Base-by-base conservation (phyloP, 2,888 invertebrate genomes). In the Macropis europaea region DNA sequence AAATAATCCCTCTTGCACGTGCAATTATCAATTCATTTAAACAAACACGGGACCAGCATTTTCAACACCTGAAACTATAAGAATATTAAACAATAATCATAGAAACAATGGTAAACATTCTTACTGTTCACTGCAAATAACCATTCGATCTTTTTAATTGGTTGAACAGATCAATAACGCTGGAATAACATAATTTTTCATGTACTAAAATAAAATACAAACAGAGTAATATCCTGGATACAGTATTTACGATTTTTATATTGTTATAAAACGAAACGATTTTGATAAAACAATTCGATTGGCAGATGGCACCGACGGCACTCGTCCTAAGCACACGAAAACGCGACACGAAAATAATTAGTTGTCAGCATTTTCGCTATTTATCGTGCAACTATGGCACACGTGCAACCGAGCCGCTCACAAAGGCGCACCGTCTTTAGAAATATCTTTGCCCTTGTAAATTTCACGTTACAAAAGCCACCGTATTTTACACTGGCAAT, bases 401-500 rank as follows among this genome's bases (percentile, higher is more conserved):
- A n/a, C 22, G 43, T 40, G 28, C 22, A 17, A 2, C 11, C 32
- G 3, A 32, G 7, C 24, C 9, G 19, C 2, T 17, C 36, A 54
- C 59, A 70, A 70, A 54, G 53, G 69, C 36, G 17, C n/a, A 22
- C n/a, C 52, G 36, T 57, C 64, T 71, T 71, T 59, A 54, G 72
- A 73, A 71, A 63, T 64, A 54, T 48, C 63, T 63, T n/a, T 48
- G 63, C 54, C 59, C 64, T 47, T 59, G 71, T 64, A 71, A 63
- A 63, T 64, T 50, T 30, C 30, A 6, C 32, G 43, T 32, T 28
- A 64, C 59, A 73, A 71, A 60, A 53, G 63, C 57, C 32, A 17
- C 11, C 52, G 59, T 63, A 63, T 63, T 73, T 73, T 59, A 71
- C 59, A 63, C 38, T 3, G 42, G 2, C 30, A 43, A 63, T 63